These are phyloP conservation scores for Ciconia maguari DNA, from an alignment of 2,113 vertebrate genomes.

Conservation along the genomic window DNA sequence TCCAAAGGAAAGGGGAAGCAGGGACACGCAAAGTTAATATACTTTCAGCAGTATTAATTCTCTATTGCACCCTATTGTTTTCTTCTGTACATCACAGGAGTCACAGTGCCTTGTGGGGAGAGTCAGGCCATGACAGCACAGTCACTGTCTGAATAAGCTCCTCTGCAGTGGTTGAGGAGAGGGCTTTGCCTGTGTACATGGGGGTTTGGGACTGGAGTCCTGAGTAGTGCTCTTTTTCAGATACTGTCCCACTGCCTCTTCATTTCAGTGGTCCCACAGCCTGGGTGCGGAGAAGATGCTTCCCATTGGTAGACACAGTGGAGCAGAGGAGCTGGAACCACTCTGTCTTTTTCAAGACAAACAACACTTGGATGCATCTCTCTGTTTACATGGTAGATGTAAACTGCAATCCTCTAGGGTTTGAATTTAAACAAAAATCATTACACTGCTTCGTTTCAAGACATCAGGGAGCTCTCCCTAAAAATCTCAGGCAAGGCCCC, in stretches of 20 bases:
- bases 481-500: background rate
- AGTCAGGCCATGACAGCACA: background rate
- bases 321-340: background rate
- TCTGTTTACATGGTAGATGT: background rate
- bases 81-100: background rate
- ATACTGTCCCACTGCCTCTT: background rate
- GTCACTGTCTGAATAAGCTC: background rate
- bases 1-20: background rate
- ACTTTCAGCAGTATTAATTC: background rate
- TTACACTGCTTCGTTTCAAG: background rate
- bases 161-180: background rate
- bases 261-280: background rate
- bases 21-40: background rate
- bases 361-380: background rate
- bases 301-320: background rate
- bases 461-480: background rate
- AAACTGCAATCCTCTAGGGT: background rate
- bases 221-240: background rate
- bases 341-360: background rate
- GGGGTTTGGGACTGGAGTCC: background rate
- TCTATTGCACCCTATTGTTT: background rate
- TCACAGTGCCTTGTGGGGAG: background rate
- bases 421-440: background rate
- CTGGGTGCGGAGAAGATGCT: background rate
- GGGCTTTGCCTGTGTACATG: accelerated